Conservation (phyloP, 2,113 vertebrate species). For the Lepus europaeus region DNA sequence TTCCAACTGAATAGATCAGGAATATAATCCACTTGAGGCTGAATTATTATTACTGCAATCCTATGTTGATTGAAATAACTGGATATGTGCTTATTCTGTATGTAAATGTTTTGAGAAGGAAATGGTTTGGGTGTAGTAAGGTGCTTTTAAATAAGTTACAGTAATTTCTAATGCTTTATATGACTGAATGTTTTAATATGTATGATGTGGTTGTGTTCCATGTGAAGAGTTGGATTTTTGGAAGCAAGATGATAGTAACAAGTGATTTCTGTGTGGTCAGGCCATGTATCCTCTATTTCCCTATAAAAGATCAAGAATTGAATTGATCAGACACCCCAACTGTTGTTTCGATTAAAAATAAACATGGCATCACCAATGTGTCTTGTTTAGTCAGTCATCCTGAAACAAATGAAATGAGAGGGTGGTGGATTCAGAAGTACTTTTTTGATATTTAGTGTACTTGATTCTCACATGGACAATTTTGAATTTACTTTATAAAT, state of each 20-base stretch:
- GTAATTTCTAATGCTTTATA: conserved; percentile 1
- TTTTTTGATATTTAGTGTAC: neutral
- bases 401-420: conserved; percentile 7
- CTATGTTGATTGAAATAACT: neutral
- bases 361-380: neutral
- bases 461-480: neutral
- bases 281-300: neutral
- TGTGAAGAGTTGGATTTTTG: neutral
- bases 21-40: neutral
- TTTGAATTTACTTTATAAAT: conserved; percentile 19
- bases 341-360: conserved; percentile 36
- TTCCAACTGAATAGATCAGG: neutral
- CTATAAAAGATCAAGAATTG: neutral
- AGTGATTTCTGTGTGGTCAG: neutral
- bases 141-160: neutral
- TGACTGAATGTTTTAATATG: neutral
- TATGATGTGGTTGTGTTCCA: neutral
- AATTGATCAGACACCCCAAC: neutral
- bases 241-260: neutral
- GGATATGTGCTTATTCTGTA: neutral
- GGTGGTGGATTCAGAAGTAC: conserved; percentile 25
- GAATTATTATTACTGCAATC: neutral
- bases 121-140: neutral
- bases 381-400: neutral
- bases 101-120: neutral